Conservation (phyloP, 2,797 vertebrate species). For the Alcedo quadribrachys region DNA sequence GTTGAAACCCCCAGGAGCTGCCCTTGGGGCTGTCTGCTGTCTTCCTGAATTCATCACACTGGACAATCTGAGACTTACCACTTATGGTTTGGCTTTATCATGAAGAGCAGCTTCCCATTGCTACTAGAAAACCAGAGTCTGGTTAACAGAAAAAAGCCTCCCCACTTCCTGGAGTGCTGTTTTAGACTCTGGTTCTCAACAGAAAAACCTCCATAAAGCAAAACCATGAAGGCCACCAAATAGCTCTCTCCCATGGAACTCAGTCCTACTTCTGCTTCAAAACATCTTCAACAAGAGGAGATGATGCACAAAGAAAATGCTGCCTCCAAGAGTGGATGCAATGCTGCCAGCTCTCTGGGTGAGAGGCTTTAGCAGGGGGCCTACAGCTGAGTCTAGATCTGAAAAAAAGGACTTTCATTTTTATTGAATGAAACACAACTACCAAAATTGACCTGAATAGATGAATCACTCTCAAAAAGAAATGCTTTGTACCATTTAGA, state of each 20-base stretch:
- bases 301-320: not conserved
- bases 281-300: not conserved
- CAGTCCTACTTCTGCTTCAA: not conserved
- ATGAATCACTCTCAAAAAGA: not conserved
- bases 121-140: constrained; percentile 3
- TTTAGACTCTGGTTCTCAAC: not conserved
- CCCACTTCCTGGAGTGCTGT: not conserved
- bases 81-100: not conserved
- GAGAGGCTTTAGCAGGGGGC: not conserved
- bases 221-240: not conserved
- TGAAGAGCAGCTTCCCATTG: not conserved
- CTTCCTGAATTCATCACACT: not conserved
- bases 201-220: not conserved
- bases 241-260: not conserved
- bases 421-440: not conserved
- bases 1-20: not conserved
- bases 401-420: not conserved
- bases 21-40: not conserved
- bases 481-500: not conserved
- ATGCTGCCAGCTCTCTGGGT: not conserved
- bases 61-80: not conserved
- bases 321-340: not conserved
- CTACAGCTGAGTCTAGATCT: not conserved
- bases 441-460: not conserved
- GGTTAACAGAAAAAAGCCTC: not conserved